A percentile compares a stretch with the other conserved stretches of the same genome.
These are phyloP conservation scores for Agrochola lota DNA, from an alignment of 2,888 invertebrate species.

Conservation along the genomic window DNA sequence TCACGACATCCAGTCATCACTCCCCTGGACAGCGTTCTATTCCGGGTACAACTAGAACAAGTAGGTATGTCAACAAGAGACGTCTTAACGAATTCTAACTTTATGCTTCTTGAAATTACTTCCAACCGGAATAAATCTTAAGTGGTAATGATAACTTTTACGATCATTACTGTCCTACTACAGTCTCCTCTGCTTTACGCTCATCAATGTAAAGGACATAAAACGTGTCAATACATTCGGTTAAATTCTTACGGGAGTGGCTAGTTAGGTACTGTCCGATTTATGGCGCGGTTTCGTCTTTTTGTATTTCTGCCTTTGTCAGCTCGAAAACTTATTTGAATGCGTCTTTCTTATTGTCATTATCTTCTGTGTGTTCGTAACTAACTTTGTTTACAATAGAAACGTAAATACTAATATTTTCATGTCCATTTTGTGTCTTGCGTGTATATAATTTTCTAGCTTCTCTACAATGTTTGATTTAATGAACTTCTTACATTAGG, in stretches of 20 bases:
- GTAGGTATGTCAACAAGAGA: slow-evolving; percentile 25
- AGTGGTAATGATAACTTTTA: slow-evolving; percentile 60
- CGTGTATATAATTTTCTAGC: slow-evolving; percentile 42
- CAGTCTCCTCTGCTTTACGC: slow-evolving; percentile 75
- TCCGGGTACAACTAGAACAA: slow-evolving; percentile 22
- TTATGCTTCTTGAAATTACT: slow-evolving; percentile 34
- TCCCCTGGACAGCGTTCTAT: slow-evolving; percentile 6
- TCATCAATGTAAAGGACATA: slow-evolving; percentile 86
- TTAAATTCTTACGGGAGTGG: slow-evolving; percentile 79
- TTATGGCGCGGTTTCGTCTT: slow-evolving; percentile 80
- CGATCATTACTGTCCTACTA: slow-evolving; percentile 56
- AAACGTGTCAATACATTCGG: slow-evolving; percentile 81
- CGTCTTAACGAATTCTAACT: slow-evolving; percentile 16
- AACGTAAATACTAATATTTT: slow-evolving; percentile 60
- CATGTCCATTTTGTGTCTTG: slow-evolving; percentile 36
- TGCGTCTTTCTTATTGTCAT: slow-evolving; percentile 71
- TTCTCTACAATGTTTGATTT: slow-evolving; percentile 59
- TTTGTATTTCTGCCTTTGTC: slow-evolving; percentile 73
- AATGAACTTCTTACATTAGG: slow-evolving; percentile 48
- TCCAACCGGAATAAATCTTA: slow-evolving; percentile 42
- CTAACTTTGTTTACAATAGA: slow-evolving; percentile 63
- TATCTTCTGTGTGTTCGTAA: slow-evolving; percentile 56
- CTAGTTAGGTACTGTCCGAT: slow-evolving; percentile 75
- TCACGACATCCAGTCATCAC: slow-evolving; percentile 26
- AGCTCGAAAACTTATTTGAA: slow-evolving; percentile 64